Conservation (phyloP, 2,888 invertebrate species). For the Seira ritae region DNA sequence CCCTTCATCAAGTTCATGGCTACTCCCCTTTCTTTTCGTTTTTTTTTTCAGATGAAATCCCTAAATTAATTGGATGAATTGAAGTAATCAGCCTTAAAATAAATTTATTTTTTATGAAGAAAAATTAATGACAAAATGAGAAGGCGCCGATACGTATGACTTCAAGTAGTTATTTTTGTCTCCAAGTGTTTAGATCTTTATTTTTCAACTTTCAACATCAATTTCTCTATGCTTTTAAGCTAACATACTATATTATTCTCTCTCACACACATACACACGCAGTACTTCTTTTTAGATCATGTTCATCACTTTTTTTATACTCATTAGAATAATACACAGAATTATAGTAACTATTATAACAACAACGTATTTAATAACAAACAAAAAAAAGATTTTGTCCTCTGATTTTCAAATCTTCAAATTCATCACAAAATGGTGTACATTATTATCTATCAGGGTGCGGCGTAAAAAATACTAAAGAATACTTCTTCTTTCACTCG, state of each 20-base stretch:
- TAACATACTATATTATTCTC: constrained; percentile 54
- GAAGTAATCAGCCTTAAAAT: too few relatives aligned
- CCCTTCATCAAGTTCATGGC: too few relatives aligned
- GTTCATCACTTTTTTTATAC: constrained; percentile 44
- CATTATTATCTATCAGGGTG: background rate
- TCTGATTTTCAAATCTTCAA: background rate
- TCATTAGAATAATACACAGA: constrained; percentile 30
- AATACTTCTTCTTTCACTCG: background rate
- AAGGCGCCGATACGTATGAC: background rate
- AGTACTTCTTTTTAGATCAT: constrained; percentile 33
- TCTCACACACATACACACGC: constrained; percentile 18
- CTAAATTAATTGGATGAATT: too few relatives aligned
- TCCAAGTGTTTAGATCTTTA: constrained; percentile 66
- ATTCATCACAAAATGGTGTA: background rate
- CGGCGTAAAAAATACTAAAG: background rate
- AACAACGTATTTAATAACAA: constrained; percentile 40
- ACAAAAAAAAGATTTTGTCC: constrained; percentile 21
- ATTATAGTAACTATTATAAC: constrained; percentile 34
- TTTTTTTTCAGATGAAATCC: too few relatives aligned
- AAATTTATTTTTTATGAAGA: too few relatives aligned
- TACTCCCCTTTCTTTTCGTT: too few relatives aligned
- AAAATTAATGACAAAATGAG: background rate
- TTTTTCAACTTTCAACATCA: constrained; percentile 61
- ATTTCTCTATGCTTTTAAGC: constrained; percentile 41
- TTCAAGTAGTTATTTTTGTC: constrained; percentile 34